A percentile compares a stretch with the other conserved stretches of the same genome.
phyloP scores from a whole-genome alignment of 2,113 vertebrate genomes.

The Saimiri boliviensis region DNA sequence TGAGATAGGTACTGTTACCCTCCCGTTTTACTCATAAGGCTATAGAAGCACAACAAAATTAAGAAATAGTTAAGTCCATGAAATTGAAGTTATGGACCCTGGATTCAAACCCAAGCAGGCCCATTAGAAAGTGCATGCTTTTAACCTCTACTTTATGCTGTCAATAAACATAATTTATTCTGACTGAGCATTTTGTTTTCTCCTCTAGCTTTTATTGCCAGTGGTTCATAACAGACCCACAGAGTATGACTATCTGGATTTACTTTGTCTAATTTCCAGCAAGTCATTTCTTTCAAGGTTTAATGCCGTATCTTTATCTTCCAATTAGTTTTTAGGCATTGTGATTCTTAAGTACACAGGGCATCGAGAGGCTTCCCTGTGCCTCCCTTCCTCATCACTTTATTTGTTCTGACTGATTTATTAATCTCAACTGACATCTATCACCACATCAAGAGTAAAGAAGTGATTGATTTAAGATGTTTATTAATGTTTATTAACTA shows the following conservation, averaged over 20 bases:
- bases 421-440: background rate
- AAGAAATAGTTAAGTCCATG: background rate
- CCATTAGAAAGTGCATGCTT: background rate
- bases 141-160: background rate
- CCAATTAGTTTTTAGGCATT: background rate
- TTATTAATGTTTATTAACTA: constrained; percentile 64
- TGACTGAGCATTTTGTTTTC: background rate
- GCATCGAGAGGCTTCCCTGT: background rate
- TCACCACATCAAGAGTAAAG: constrained; percentile 28
- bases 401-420: constrained; percentile 13
- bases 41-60: background rate
- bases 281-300: background rate
- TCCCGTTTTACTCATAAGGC: background rate
- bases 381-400: background rate
- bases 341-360: background rate
- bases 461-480: constrained; percentile 60
- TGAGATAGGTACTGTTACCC: background rate
- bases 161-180: background rate
- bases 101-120: background rate
- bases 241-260: background rate
- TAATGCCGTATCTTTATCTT: background rate
- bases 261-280: constrained; percentile 19
- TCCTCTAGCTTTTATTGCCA: background rate
- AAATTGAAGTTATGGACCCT: background rate
- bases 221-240: background rate